Base-by-base conservation (phyloP, 2,888 invertebrate genomes). In the Cacoxenus indagator region DNA sequence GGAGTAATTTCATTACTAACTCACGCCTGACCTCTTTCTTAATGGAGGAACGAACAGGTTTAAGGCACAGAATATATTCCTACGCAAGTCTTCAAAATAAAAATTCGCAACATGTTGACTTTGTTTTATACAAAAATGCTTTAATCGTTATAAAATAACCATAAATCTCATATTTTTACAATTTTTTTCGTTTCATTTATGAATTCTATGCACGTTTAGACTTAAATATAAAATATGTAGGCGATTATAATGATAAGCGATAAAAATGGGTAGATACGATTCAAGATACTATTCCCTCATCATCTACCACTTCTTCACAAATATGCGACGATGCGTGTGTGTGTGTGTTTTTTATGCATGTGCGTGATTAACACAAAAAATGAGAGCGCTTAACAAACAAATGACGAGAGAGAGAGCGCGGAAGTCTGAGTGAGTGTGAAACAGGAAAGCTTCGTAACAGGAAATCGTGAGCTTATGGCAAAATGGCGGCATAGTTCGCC, bases 61-160 rank as follows among this genome's bases (percentile, higher is more conserved):
- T 55, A 14, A 26, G 4, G 24, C 9, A 31, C 31, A 31, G 9
- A 54, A 22, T 54, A 14, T n/a, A n/a, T n/a, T n/a, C n/a, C 17
- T 14, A 61, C 6, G 19, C 17, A 48, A 17, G 43, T 43, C 0
- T 43, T 51, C 9, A 14, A 26, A 68, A 62, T 46, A 51, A 65
- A 59, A 73, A 68, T 17, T 54, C 22, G 5, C 0, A 0, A 0
- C 19, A 22, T 43, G 72, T 78, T 81, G 76, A 81, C 81, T 86
- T 85, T 86, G 86, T 85, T 85, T 85, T 85, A 83, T 86, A 85
- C 86, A 85, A 85, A 85, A 85, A 85, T 85, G 85, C 86, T 78
- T 84, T 85, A 82, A 79, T 83, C 75, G 66, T 82, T 82, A 78
- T 80, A 79, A 80, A 75, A 65, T 81, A 81, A 78, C 78, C 75